These are phyloP conservation scores for Paedocypris sp. DNA, from an alignment of 2,113 vertebrate species.

Conservation along the genomic window DNA sequence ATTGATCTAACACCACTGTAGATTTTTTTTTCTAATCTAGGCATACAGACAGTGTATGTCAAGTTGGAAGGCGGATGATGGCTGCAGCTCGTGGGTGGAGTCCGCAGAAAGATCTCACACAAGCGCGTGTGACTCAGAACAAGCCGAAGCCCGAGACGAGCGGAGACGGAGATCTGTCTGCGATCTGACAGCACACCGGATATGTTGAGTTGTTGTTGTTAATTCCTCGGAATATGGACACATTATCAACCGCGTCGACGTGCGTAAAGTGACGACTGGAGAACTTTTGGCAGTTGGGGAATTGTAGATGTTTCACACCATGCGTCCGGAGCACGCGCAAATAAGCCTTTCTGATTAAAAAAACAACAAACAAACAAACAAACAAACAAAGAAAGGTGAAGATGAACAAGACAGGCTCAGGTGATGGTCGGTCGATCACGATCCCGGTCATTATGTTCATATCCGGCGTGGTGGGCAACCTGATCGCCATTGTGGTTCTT, in stretches of 20 bases:
- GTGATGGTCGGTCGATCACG: constrained; percentile 48
- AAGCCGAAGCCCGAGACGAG: too few species aligned
- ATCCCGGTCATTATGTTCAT: constrained; percentile 92
- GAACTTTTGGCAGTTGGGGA: neutral
- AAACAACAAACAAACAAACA: too few species aligned
- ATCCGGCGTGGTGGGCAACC: constrained; percentile 88
- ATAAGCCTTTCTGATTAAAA: neutral
- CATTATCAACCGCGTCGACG: too few species aligned
- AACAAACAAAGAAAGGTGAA: too few species aligned
- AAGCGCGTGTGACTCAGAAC: neutral
- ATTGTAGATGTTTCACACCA: neutral
- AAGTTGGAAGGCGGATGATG: neutral
- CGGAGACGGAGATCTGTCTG: too few species aligned
- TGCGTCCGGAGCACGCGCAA: neutral
- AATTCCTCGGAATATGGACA: too few species aligned
- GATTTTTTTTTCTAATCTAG: too few species aligned
- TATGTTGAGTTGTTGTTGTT: too few species aligned
- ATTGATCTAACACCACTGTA: too few species aligned
- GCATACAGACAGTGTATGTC: too few species aligned
- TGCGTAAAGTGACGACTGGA: neutral
- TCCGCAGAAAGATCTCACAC: neutral
- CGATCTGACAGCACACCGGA: too few species aligned
- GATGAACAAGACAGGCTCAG: constrained; percentile 32
- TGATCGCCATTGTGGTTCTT: constrained; percentile 85
- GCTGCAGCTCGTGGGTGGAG: constrained; percentile 12